Conservation (phyloP, 2,888 invertebrate species). For the Zelleria hepariella region DNA sequence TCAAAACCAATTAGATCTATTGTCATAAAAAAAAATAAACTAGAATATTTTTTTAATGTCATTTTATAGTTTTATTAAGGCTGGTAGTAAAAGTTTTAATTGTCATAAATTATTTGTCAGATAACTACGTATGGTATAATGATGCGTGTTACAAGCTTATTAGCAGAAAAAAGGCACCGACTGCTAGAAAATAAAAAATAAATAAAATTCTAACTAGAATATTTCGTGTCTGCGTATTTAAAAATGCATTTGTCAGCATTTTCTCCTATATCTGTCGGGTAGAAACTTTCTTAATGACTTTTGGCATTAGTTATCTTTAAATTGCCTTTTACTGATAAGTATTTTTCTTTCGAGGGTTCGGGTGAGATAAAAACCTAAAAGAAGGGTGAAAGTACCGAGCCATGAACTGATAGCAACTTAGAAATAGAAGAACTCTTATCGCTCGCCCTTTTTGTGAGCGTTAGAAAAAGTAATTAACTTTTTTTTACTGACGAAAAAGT, state of each 20-base stretch:
- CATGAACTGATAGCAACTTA: constrained; percentile 26
- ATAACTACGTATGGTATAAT: constrained; percentile 27
- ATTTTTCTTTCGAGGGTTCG: constrained; percentile 29
- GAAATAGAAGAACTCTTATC: constrained; percentile 34
- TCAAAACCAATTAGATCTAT: constrained; percentile 40
- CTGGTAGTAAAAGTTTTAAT: constrained; percentile 38
- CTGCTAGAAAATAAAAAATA: not conserved
- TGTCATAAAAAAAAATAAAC: constrained; percentile 34
- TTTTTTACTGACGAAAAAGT: constrained; percentile 44
- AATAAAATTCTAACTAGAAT: not conserved
- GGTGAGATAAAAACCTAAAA: constrained; percentile 25
- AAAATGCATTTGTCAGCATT: constrained; percentile 54
- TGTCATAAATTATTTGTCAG: constrained; percentile 43
- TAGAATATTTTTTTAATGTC: constrained; percentile 31
- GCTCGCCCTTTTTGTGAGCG: constrained; percentile 47
- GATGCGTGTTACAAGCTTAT: constrained; percentile 13
- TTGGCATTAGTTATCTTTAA: constrained; percentile 65
- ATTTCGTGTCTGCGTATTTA: constrained; percentile 25
- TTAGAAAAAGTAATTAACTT: constrained; percentile 64
- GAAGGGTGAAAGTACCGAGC: constrained; percentile 51
- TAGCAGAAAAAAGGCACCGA: not conserved
- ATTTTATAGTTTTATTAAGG: constrained; percentile 32
- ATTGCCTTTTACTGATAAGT: constrained; percentile 51
- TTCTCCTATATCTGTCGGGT: not conserved
- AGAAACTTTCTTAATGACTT: constrained; percentile 46